Percentiles rank a stretch among this genome's conserved stretches.
phyloP scores from a whole-genome alignment of 2,888 invertebrate species.

The Chymomyza procnemis region DNA sequence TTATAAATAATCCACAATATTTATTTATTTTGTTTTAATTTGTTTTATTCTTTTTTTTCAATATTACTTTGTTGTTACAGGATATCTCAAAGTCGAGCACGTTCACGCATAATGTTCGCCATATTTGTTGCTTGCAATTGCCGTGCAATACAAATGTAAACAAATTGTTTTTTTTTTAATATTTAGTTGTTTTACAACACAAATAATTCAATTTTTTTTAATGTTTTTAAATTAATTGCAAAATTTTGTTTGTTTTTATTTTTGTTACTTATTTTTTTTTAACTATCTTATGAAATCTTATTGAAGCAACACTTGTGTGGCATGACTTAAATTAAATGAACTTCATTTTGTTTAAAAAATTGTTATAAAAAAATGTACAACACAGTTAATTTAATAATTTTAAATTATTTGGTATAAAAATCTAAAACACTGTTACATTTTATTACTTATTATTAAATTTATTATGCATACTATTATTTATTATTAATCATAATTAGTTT shows the following conservation, averaged over 20 bases:
- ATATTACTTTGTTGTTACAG: too few relatives aligned
- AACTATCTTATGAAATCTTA: neutral
- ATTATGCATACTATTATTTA: conserved; percentile 25
- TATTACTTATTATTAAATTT: conserved; percentile 10
- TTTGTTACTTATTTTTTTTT: neutral
- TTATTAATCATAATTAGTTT: conserved; percentile 1
- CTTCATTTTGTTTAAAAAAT: neutral
- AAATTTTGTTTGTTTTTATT: neutral
- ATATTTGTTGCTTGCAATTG: too few relatives aligned
- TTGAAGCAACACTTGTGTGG: neutral
- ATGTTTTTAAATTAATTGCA: neutral
- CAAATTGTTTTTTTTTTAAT: neutral
- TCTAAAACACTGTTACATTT: conserved; percentile 58
- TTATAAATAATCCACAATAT: too few relatives aligned
- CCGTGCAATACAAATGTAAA: too few relatives aligned
- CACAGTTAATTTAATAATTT: conserved; percentile 3
- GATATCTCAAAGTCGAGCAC: too few relatives aligned
- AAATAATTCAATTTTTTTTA: neutral
- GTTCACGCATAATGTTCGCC: too few relatives aligned
- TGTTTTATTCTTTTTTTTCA: too few relatives aligned
- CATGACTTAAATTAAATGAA: neutral
- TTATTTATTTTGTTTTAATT: too few relatives aligned
- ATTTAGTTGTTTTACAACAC: neutral
- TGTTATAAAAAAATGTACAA: neutral
- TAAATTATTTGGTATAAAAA: conserved; percentile 71